Evolutionary conservation across 2,113 vertebrate genomes (phyloP).

Genomic region (Phylloscopus whistleri): DNA sequence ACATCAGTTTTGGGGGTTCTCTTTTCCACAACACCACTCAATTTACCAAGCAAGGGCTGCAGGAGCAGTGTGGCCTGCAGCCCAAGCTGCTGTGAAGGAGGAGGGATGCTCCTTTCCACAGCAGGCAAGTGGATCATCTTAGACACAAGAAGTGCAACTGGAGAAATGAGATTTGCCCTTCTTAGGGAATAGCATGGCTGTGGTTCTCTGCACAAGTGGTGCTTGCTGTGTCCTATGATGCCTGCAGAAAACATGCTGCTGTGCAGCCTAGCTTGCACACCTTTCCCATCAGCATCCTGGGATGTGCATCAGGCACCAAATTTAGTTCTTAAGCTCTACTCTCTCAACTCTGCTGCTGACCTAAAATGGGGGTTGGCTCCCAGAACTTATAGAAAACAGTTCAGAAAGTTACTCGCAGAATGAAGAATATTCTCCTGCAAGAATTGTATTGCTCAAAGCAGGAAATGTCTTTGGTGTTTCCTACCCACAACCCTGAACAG

Average conservation of each 20-base stretch:
- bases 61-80: background rate
- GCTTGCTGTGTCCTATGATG: background rate
- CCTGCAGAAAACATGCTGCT: background rate
- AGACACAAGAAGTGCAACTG: background rate
- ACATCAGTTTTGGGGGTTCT: background rate
- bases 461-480: background rate
- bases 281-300: background rate
- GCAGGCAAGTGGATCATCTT: background rate
- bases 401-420: background rate
- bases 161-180: background rate
- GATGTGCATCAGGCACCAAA: background rate
- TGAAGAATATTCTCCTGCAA: background rate
- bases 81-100: background rate
- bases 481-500: background rate
- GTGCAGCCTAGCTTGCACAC: background rate
- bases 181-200: background rate
- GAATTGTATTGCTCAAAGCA: background rate
- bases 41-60: background rate
- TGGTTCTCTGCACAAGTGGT: background rate
- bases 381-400: background rate
- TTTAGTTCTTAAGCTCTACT: background rate
- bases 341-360: background rate
- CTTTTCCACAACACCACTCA: background rate
- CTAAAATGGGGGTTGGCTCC: background rate
- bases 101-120: background rate